A percentile compares a stretch with the other conserved stretches of the same genome.
Evolutionary conservation across 1,140 invertebrate genomes (phyloP).

Genomic region (Drosophila ohnishii): DNA sequence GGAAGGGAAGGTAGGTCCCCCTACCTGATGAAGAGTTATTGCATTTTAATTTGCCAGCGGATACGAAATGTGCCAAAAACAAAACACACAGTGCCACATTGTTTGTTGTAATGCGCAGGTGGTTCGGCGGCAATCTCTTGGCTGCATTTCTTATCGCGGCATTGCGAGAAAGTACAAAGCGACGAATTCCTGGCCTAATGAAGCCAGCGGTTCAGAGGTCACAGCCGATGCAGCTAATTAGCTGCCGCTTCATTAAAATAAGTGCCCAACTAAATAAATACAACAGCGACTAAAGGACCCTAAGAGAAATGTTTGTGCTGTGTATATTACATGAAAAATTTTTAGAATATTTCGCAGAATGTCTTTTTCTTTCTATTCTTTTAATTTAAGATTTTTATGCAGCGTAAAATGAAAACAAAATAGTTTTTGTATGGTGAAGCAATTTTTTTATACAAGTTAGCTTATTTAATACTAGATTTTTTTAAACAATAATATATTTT

Average conservation of each 20-base stretch:
- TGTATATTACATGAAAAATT: no score
- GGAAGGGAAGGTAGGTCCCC: slow-evolving; percentile 6
- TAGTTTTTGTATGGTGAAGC: no score
- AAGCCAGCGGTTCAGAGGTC: slow-evolving; percentile 72
- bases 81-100: slow-evolving; percentile 4
- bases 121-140: slow-evolving; percentile 32
- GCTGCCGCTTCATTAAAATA: slow-evolving; percentile 68
- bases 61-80: slow-evolving; percentile 50
- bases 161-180: slow-evolving; percentile 25
- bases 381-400: no score
- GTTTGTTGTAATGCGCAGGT: slow-evolving; percentile 52
- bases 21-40: slow-evolving; percentile 81
- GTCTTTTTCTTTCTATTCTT: no score
- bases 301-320: background rate
- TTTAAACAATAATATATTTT: no score
- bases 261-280: slow-evolving; percentile 44
- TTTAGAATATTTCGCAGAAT: no score
- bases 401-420: no score
- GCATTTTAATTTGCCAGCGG: slow-evolving; percentile 78
- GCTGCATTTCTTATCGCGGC: slow-evolving; percentile 52
- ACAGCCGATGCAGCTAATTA: slow-evolving; percentile 67
- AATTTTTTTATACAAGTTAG: no score
- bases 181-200: slow-evolving; percentile 64
- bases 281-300: background rate
- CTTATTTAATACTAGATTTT: no score